These are phyloP conservation scores for Embiotoca jacksoni DNA, from an alignment of 2,113 vertebrate species.

Conservation along the genomic window DNA sequence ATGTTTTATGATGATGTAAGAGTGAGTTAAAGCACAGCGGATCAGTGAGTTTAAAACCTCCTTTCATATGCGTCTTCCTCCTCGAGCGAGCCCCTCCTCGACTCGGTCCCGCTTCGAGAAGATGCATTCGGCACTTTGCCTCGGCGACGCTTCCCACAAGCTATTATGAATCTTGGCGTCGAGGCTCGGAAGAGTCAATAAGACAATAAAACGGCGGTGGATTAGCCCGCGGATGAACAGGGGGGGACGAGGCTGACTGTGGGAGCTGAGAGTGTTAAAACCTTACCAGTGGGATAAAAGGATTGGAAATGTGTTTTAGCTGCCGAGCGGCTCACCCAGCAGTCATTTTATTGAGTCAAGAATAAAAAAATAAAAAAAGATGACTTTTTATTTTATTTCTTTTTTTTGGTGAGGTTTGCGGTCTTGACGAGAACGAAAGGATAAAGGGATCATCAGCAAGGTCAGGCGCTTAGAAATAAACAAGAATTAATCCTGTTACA, in stretches of 20 bases:
- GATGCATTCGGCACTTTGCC: constrained; percentile 19
- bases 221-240: constrained; percentile 60
- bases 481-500: constrained; percentile 76
- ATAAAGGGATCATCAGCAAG: constrained; percentile 64
- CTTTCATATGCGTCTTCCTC: constrained; percentile 58
- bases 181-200: constrained; percentile 32
- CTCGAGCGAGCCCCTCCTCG: background rate
- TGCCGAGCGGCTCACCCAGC: constrained; percentile 30
- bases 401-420: constrained; percentile 51
- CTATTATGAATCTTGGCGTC: constrained; percentile 40
- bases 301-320: constrained; percentile 49
- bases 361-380: constrained; percentile 17
- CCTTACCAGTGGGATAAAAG: constrained; percentile 56
- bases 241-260: constrained; percentile 40
- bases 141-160: constrained; percentile 43
- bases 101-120: constrained; percentile 37
- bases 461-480: constrained; percentile 73
- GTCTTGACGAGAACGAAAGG: constrained; percentile 23
- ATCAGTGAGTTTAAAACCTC: constrained; percentile 71
- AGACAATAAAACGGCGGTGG: constrained; percentile 60
- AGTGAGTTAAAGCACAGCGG: constrained; percentile 70
- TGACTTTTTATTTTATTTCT: background rate
- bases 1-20: constrained; percentile 80
- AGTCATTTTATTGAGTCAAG: constrained; percentile 45
- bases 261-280: constrained; percentile 62